phyloP scores from a whole-genome alignment of 2,113 vertebrate species.

The Drymodes brunneopygia region DNA sequence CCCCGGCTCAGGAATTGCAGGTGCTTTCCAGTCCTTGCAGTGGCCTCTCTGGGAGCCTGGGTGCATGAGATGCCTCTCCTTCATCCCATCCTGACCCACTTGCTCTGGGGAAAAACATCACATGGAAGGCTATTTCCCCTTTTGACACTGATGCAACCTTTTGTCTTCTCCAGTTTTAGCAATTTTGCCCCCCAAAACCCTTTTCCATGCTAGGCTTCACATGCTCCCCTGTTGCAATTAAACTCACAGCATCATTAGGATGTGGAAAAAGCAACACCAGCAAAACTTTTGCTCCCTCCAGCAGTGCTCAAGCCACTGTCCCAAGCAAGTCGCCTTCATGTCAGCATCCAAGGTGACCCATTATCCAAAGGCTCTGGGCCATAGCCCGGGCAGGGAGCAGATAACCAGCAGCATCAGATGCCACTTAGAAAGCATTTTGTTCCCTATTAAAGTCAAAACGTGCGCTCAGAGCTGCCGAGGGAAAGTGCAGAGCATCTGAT shows the following conservation, averaged over 20 bases:
- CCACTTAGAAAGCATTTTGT: conserved; percentile 17
- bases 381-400: neutral
- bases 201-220: rapidly evolving
- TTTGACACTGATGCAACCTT: neutral
- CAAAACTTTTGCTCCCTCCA: neutral
- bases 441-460: neutral
- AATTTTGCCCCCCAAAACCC: neutral
- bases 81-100: neutral
- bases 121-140: rapidly evolving
- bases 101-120: neutral
- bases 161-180: neutral
- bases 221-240: neutral
- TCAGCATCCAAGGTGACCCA: neutral
- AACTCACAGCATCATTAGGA: neutral
- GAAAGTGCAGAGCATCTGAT: conserved; percentile 34
- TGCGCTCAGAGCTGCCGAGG: neutral
- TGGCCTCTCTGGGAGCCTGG: neutral
- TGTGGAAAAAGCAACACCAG: neutral
- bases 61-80: neutral
- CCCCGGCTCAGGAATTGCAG: neutral
- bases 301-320: neutral
- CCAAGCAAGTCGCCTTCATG: neutral
- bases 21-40: neutral
- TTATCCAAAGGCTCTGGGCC: neutral
- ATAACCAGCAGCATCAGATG: neutral